These are phyloP conservation scores for Channa argus DNA, from an alignment of 2,113 vertebrate species.

Conservation along the genomic window DNA sequence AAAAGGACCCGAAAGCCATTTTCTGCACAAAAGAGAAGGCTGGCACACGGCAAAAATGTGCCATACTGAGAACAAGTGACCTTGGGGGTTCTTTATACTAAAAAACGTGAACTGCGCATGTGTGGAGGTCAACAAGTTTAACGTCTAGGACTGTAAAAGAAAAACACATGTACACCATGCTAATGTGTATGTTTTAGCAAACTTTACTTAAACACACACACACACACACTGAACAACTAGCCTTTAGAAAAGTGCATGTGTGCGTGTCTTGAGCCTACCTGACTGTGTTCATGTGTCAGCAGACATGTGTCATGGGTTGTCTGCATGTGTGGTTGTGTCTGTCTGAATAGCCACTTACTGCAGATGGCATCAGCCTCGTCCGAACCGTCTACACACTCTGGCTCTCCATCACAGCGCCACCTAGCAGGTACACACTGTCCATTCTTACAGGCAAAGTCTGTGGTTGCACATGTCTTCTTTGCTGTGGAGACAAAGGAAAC, in stretches of 20 bases:
- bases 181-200: background rate
- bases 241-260: background rate
- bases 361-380: constrained; percentile 93
- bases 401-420: constrained; percentile 96
- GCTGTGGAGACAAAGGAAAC: constrained; percentile 79
- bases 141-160: background rate
- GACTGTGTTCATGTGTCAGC: background rate
- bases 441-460: constrained; percentile 93
- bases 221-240: background rate
- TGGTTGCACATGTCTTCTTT: constrained; percentile 93
- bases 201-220: background rate
- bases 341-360: constrained; percentile 85
- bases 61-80: constrained; percentile 35
- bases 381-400: constrained; percentile 92
- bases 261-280: background rate
- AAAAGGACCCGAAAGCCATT: constrained; percentile 57
- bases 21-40: constrained; percentile 46
- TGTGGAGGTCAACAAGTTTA: background rate
- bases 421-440: constrained; percentile 93
- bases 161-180: background rate
- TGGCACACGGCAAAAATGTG: constrained; percentile 22
- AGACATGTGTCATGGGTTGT: background rate
- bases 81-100: constrained; percentile 23
- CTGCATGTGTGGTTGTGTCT: constrained; percentile 6
- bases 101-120: background rate